Base-by-base conservation (phyloP, 2,888 invertebrate genomes). In the Scaptomyza caliginosa region DNA sequence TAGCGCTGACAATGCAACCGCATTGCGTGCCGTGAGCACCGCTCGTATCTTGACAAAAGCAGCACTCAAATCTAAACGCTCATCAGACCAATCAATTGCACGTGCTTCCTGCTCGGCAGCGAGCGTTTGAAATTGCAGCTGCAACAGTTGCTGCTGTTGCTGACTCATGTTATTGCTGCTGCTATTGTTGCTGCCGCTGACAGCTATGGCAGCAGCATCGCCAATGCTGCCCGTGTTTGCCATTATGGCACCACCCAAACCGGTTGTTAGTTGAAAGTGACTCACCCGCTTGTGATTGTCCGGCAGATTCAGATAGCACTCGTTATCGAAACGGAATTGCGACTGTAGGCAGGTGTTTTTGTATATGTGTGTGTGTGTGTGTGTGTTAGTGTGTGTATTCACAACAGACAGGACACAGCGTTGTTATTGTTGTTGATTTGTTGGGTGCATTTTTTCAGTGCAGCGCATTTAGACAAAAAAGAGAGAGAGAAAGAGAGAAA, bases 271-370 rank as follows among this genome's bases (percentile, higher is more conserved):
- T 82, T 82, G 81, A 85, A 82, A 82, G 77, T 85, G 86, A 96
- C 96, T 96, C 96, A 98, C 98, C 97, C 97, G 95, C 95, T 97
- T 97, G 93, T 98, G 98, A 93, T 98, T 98, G 93, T 99, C 99
- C 92, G 98, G 97, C 91, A 99, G 95, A 93, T 96, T 97, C 93
- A 97, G 94, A 94, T 97, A 96, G 94, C 98, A 98, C 94, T 99
- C 99, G 94, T 98, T 99, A 94, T 99, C 99, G 94, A 99, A 99
- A 92, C 99, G 96, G 94, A 99, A 99, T 93, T 99, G 99, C 94
- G 98, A 98, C 98, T 62, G 42, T 64, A 21, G 28, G 13, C 4
- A 28, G 19, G 11, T 11, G 34, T 21, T 13, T 24, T 19, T 43
- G 17, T 50, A 39, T 52, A 57, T 56, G 32, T 51, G 34, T 46